Base-by-base conservation (phyloP, 1,140 invertebrate species). In the Sesamia nonagrioides region DNA sequence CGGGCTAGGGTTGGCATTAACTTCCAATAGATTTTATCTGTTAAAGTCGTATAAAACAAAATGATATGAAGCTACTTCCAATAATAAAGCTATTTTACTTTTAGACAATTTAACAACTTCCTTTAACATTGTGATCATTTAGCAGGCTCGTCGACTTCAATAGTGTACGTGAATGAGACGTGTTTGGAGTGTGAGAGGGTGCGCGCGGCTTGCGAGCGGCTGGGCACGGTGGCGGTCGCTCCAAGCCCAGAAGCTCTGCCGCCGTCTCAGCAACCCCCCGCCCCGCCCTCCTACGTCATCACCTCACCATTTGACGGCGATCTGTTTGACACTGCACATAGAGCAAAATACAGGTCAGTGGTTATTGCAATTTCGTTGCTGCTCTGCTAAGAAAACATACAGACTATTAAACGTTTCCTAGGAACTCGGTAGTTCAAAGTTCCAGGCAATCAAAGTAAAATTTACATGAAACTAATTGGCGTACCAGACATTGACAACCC, bases 331-430 rank as follows among this genome's bases (percentile, higher is more conserved):
- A 89, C 92, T 27, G 92, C 92, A 68, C 91, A 94, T 76, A 92
- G 88, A 86, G 91, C 92, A 18, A 94, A 93, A 85, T 94, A 94
- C 85, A 94, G 92, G 92, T 94, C 5, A 87, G 91, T 88, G 40
- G 18, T 69, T 74, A 58, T 27, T 18, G 42, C 50, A 37, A 48
- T 74, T 74, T 33, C 52, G 27, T 69, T 50, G 8, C 42, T 50
- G 13, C 27, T 73, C 13, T 21, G 21, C 27, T 33, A 45, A 68
- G 17, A 45, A 21, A 48, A 48, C 37, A 68, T 21, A 6, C 8
- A 37, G 13, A n/a, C 54, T 61, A n/a, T 6, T 1, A 37, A 35
- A 61, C 33, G 35, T 61, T 61, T 61, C 11, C 15, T n/a, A 50
- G 9, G 9, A 40, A 40, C 37, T 40, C 6, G 6, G 6, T 40